Conservation (phyloP, 2,797 vertebrate genomes). For the Echiichthys vipera region DNA sequence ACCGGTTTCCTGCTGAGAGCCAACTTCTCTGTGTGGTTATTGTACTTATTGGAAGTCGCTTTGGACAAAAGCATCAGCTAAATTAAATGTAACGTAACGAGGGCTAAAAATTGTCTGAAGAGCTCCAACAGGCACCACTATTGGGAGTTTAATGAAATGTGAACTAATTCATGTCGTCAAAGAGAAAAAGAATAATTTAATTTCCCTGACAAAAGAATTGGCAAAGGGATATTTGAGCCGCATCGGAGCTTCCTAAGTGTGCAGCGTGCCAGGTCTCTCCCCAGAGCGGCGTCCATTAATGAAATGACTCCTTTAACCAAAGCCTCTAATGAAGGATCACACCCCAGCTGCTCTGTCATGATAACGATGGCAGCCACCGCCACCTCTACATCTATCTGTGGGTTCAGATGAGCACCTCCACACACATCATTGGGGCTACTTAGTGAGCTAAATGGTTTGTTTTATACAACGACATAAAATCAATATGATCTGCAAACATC, state of each 20-base stretch:
- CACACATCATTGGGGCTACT: not conserved
- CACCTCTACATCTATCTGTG: slow-evolving; percentile 31
- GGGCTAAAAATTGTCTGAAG: no score
- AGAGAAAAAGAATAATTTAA: slow-evolving; percentile 34
- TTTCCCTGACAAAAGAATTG: slow-evolving; percentile 28
- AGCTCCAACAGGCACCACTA: no score
- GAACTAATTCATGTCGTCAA: slow-evolving; percentile 20
- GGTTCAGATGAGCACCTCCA: slow-evolving; percentile 20
- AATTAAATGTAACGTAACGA: no score
- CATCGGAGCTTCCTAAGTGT: slow-evolving; percentile 30
- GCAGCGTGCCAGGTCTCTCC: slow-evolving; percentile 42
- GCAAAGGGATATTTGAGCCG: slow-evolving; percentile 26
- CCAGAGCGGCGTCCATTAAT: slow-evolving; percentile 51
- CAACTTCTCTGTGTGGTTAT: no score
- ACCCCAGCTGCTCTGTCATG: slow-evolving; percentile 49
- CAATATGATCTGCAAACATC: not conserved
- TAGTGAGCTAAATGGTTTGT: not conserved
- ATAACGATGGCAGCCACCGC: slow-evolving; percentile 35
- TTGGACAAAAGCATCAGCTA: no score
- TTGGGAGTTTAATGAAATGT: not conserved
- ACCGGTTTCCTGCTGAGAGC: no score
- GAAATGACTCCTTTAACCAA: slow-evolving; percentile 49
- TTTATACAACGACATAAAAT: not conserved
- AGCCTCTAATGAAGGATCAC: slow-evolving; percentile 55
- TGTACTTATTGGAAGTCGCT: no score